Conservation (phyloP, 2,797 vertebrate species). For the Okamejei kenojei region DNA sequence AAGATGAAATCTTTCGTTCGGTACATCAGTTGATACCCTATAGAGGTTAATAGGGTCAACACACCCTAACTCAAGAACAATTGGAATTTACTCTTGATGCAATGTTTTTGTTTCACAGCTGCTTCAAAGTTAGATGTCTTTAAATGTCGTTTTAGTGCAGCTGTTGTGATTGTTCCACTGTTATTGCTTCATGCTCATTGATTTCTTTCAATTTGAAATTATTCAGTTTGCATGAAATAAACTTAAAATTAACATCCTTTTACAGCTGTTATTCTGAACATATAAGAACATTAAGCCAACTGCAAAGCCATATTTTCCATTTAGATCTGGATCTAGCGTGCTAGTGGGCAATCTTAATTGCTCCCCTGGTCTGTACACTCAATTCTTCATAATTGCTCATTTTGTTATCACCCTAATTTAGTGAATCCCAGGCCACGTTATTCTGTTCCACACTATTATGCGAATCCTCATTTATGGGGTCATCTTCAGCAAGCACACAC, state of each 20-base stretch:
- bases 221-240: background rate
- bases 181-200: background rate
- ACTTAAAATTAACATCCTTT: background rate
- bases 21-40: too few relatives aligned
- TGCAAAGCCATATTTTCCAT: background rate
- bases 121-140: background rate
- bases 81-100: background rate
- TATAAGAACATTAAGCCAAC: background rate
- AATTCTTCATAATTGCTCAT: background rate
- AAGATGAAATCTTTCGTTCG: too few relatives aligned
- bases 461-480: background rate
- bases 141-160: background rate
- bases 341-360: too few relatives aligned
- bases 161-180: background rate
- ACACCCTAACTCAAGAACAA: background rate
- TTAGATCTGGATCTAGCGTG: background rate
- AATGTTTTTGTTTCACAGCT: background rate
- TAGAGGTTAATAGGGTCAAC: too few relatives aligned
- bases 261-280: background rate
- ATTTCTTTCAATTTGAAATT: background rate
- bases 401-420: background rate
- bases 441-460: background rate
- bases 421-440: background rate
- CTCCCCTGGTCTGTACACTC: too few relatives aligned
- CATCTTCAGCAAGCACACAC: background rate